Evolutionary conservation across 2,797 vertebrate genomes (phyloP).

Genomic region (Chloroceryle amazona): DNA sequence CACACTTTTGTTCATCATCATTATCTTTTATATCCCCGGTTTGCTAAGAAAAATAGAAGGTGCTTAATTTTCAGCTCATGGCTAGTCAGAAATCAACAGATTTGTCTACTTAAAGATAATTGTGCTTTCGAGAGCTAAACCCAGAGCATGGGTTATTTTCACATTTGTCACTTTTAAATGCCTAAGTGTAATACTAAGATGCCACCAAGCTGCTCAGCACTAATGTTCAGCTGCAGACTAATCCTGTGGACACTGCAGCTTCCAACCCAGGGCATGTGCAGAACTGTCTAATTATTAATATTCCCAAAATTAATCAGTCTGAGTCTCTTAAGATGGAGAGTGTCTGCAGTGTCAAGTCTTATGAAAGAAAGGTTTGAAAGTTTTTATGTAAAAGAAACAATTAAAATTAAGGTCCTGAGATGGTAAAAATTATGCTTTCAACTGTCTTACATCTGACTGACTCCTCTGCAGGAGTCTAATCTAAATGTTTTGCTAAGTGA

Average conservation of each 20-base stretch:
- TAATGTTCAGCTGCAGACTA: neutral
- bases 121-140: neutral
- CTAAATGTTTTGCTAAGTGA: neutral
- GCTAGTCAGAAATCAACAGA: neutral
- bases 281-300: neutral
- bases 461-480: neutral
- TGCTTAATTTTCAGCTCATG: neutral
- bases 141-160: neutral
- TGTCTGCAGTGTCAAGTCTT: neutral
- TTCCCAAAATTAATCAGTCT: neutral
- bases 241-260: neutral
- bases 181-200: neutral
- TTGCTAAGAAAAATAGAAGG: neutral
- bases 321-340: neutral
- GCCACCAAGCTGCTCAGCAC: neutral
- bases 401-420: neutral
- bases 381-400: neutral
- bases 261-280: fast-evolving
- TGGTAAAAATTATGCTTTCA: neutral
- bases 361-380: neutral
- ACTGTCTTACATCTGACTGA: neutral
- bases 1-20: neutral
- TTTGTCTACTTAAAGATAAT: neutral
- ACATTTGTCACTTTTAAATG: neutral
- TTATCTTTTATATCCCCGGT: neutral